Evolutionary conservation across 2,797 vertebrate species (phyloP).

Genomic region (Dicrostonyx torquatus): DNA sequence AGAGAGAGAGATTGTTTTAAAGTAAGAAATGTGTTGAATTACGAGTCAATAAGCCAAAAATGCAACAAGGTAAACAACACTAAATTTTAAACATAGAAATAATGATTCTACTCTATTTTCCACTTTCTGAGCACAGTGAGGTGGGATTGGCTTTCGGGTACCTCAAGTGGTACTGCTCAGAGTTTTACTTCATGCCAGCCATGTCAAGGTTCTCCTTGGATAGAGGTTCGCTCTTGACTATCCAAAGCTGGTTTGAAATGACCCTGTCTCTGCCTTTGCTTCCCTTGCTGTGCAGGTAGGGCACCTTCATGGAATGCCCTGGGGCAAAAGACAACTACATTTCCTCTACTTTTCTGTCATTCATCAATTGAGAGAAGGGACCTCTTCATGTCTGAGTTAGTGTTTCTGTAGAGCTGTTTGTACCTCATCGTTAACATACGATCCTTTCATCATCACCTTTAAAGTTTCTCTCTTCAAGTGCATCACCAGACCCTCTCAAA

Average conservation of each 20-base stretch:
- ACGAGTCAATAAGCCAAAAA: neutral
- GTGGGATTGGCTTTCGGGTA: accelerated
- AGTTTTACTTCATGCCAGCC: neutral
- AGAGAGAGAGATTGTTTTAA: too few relatives aligned
- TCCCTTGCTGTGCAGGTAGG: too few relatives aligned
- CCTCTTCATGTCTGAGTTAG: neutral
- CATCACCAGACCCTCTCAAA: neutral
- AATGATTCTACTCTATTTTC: neutral
- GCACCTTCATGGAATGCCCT: accelerated
- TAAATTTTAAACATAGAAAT: neutral
- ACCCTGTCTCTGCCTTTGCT: neutral
- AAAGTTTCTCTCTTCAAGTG: neutral
- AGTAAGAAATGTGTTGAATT: neutral
- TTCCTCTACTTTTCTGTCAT: neutral
- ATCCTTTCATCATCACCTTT: neutral
- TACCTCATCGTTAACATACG: neutral
- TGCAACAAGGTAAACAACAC: neutral
- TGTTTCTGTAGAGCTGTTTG: neutral
- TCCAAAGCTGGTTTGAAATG: too few relatives aligned
- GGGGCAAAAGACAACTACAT: too few relatives aligned
- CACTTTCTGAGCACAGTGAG: neutral
- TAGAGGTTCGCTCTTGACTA: neutral
- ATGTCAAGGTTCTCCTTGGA: too few relatives aligned
- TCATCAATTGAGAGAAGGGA: neutral
- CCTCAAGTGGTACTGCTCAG: accelerated